These are phyloP conservation scores for Campylomormyrus numenius DNA, from an alignment of 2,113 vertebrate species.

Conservation along the genomic window DNA sequence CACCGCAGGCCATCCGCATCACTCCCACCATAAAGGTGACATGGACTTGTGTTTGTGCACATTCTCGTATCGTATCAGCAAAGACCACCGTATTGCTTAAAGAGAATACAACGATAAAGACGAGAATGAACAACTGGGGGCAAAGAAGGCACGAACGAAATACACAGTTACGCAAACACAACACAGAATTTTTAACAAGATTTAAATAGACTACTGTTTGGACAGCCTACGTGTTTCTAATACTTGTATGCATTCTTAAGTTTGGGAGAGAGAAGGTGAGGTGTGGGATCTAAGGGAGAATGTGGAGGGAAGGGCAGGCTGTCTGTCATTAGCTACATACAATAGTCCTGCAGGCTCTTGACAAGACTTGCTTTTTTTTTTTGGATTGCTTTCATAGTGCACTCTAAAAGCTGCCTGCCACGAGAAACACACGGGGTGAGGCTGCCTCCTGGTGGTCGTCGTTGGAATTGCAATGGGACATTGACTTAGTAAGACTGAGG, in stretches of 20 bases:
- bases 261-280: not conserved
- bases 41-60: not conserved
- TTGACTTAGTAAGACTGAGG: not conserved
- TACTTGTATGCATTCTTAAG: constrained; percentile 27
- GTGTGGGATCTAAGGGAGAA: constrained; percentile 20
- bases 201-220: constrained; percentile 34
- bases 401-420: constrained; percentile 9
- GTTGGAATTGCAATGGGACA: not conserved
- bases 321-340: constrained; percentile 31
- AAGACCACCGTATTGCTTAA: constrained; percentile 44
- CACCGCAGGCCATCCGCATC: not conserved
- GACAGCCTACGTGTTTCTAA: constrained; percentile 32
- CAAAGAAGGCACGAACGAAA: constrained; percentile 24
- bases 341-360: constrained; percentile 26
- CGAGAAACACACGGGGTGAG: not conserved
- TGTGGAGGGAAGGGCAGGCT: constrained; percentile 18
- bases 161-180: constrained; percentile 40
- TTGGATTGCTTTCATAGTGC: constrained; percentile 19
- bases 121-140: constrained; percentile 6
- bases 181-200: constrained; percentile 26
- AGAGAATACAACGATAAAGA: constrained; percentile 32
- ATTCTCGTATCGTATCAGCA: constrained; percentile 16
- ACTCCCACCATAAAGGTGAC: not conserved
- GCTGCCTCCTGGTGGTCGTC: not conserved
- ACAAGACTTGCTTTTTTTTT: constrained; percentile 30